Conservation (phyloP, 2,888 invertebrate genomes). For the Rapana venosa region DNA sequence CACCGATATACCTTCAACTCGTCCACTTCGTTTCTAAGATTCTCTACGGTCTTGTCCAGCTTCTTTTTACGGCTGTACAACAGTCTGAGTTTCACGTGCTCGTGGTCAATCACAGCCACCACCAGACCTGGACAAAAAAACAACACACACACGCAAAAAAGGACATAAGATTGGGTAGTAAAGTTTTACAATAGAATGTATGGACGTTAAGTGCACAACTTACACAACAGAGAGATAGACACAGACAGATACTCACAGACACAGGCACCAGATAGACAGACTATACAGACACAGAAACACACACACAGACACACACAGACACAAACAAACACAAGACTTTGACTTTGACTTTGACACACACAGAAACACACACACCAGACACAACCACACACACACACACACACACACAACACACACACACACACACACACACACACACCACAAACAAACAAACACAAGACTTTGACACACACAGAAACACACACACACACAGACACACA, state of each 20-base stretch:
- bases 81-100: conserved; percentile 56
- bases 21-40: conserved; percentile 54
- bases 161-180: background rate
- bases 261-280: background rate
- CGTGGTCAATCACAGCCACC: conserved; percentile 58
- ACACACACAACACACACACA: too few species aligned
- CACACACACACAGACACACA: conserved; percentile 1
- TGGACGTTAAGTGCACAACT: background rate
- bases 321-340: conserved; percentile 34
- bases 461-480: background rate
- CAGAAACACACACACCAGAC: too few species aligned
- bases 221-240: background rate
- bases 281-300: conserved; percentile 26
- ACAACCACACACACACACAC: too few species aligned
- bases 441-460: background rate
- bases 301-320: conserved; percentile 31
- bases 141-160: conserved; percentile 31
- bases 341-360: too few species aligned
- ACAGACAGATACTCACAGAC: background rate
- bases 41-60: conserved; percentile 57
- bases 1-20: conserved; percentile 57
- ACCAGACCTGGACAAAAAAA: conserved; percentile 49
- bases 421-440: conserved; percentile 25
- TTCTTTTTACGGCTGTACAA: conserved; percentile 58
- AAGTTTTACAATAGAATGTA: background rate